Percentiles rank a stretch among this genome's conserved stretches.
Evolutionary conservation across 2,888 invertebrate species (phyloP).

Genomic region (Imbricaverruca yamaguchii): DNA sequence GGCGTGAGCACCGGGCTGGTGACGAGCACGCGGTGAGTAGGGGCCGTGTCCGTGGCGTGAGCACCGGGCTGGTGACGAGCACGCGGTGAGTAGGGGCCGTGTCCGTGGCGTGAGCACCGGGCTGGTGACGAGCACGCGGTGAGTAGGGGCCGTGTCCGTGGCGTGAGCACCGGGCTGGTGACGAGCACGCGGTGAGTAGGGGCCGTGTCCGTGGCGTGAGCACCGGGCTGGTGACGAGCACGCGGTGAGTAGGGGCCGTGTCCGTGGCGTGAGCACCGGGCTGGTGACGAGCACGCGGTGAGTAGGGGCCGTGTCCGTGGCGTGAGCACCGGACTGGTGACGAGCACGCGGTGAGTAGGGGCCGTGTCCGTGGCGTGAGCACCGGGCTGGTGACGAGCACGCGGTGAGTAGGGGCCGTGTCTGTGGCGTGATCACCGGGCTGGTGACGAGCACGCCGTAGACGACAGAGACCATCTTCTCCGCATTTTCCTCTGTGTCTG

Average conservation of each 20-base stretch:
- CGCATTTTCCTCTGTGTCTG: too few relatives aligned
- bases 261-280: background rate
- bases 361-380: background rate
- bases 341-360: conserved; percentile 49
- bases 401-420: conserved; percentile 46
- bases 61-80: background rate
- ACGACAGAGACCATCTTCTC: too few relatives aligned
- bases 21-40: conserved; percentile 49
- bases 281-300: conserved; percentile 48
- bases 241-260: conserved; percentile 46
- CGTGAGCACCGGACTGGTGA: background rate
- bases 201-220: background rate
- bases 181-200: conserved; percentile 49
- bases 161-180: background rate
- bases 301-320: conserved; percentile 34
- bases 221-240: conserved; percentile 38
- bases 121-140: conserved; percentile 48
- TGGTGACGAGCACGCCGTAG: too few relatives aligned
- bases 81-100: conserved; percentile 50
- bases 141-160: conserved; percentile 35
- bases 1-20: background rate
- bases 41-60: background rate
- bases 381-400: conserved; percentile 39
- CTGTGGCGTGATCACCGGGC: background rate
- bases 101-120: background rate